phyloP scores from a whole-genome alignment of 2,888 invertebrate genomes.

The Apamea monoglypha region DNA sequence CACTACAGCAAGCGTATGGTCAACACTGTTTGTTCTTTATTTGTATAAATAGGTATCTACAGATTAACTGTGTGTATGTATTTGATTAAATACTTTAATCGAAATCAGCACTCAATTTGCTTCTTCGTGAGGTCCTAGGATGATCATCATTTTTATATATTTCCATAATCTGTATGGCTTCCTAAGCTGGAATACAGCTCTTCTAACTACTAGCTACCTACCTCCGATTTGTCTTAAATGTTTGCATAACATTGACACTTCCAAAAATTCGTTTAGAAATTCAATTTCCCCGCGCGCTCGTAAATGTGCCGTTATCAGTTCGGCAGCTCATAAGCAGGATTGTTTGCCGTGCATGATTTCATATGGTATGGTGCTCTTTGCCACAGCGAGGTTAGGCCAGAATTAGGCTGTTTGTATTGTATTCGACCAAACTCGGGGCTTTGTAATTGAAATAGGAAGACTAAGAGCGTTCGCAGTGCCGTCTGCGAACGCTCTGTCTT shows the following conservation, averaged over 20 bases:
- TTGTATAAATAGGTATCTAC: background rate
- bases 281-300: slow-evolving; percentile 76
- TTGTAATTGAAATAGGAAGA: slow-evolving; percentile 56
- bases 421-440: slow-evolving; percentile 66
- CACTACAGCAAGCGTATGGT: background rate
- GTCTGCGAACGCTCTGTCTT: too few relatives aligned
- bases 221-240: slow-evolving; percentile 53
- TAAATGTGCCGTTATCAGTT: slow-evolving; percentile 76
- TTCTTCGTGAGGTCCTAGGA: background rate
- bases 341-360: slow-evolving; percentile 73
- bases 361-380: slow-evolving; percentile 49
- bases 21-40: background rate
- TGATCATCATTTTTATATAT: background rate
- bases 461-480: background rate
- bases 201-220: background rate
- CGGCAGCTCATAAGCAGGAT: slow-evolving; percentile 74
- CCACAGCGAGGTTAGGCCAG: slow-evolving; percentile 56
- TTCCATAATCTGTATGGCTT: background rate
- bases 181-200: slow-evolving; percentile 1
- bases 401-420: slow-evolving; percentile 74
- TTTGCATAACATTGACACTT: slow-evolving; percentile 58
- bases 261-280: slow-evolving; percentile 71
- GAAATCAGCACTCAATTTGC: background rate
- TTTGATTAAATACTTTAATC: background rate
- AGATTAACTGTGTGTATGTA: background rate